Percentiles rank a stretch among this genome's conserved stretches.
Evolutionary conservation across 2,113 vertebrate species (phyloP).

Genomic region (Mus spicilegus): DNA sequence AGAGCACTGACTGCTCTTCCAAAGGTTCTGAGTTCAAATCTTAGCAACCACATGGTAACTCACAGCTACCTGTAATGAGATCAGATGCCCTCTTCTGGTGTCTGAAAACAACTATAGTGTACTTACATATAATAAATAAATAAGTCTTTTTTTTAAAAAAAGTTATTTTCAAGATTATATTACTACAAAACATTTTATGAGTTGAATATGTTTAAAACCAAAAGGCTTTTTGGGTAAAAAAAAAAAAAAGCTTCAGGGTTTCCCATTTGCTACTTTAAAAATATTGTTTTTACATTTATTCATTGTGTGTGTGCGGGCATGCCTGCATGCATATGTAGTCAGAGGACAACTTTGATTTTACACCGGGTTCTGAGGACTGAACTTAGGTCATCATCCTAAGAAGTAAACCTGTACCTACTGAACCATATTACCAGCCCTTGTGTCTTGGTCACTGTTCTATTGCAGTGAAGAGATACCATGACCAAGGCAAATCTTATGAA

Average conservation of each 20-base stretch:
- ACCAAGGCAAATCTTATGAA: neutral
- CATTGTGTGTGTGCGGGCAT: neutral
- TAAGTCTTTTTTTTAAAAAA: no score
- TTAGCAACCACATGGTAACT: no score
- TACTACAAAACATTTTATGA: constrained; percentile 48
- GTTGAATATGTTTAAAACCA: constrained; percentile 52
- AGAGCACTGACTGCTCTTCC: no score
- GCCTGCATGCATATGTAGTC: neutral
- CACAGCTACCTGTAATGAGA: no score
- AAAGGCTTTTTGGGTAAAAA: neutral
- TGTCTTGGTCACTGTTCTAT: neutral
- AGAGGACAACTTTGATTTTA: neutral
- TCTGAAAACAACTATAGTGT: no score
- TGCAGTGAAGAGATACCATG: neutral
- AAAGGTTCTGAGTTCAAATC: no score
- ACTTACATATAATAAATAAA: no score
- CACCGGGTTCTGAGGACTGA: neutral
- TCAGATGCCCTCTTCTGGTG: no score
- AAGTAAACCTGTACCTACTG: neutral
- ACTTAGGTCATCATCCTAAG: neutral
- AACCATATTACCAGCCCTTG: neutral
- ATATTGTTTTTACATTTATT: neutral
- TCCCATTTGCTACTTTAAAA: neutral
- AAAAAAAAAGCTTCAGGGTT: neutral
- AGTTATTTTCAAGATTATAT: constrained; percentile 32